Base-by-base conservation (phyloP, 1,140 invertebrate species). In the Sarcophaga peregrina region DNA sequence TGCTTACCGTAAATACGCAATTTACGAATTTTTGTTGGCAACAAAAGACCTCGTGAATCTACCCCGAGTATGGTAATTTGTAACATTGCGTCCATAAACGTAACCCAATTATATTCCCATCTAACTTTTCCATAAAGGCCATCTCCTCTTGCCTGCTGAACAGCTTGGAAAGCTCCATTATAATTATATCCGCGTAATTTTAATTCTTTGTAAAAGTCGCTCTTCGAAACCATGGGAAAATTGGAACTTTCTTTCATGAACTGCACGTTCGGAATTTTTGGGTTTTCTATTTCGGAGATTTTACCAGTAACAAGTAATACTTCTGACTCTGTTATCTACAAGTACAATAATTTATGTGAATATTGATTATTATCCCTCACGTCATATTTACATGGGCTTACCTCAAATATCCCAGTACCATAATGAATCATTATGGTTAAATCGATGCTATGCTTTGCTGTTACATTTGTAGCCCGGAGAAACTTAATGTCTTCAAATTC, bases 201-300 rank as follows among this genome's bases (percentile, higher is more conserved):
- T 0, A 99, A 90, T 90, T 98, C 97, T 88, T 98, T 98, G 90
- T 99, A 99, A 80, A 98, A 93, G 88, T 99, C 97, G 80, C 94
- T 94, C 0, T 91, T 91, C 0, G 92, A 92, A 80, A 94, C 92
- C 85, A 85, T 91, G 82, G 83, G 92, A 89, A 84, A 88, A 0
- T 92, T 90, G 3, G 85, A 89, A 7, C 89, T 84, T 83, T 93
- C 91, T 8, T 92, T 85, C 15, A 88, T 84, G 87, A 92, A 85
- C 89, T 91, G 91, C 83, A 88, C 91, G 82, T 91, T 88, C 0
- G 89, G 89, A 15, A 88, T 87, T 86, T 92, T 84, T 0, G 92
- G 89, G 81, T 93, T 91, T 20, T 91, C 88, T 4, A 92, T 90
- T 13, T 92, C 90, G 80, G 91, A 92, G 62, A 97, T 93, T 10